Conservation (phyloP, 37 sponge, comb jelly and placozoan species). For the Spongilla lacustris region DNA sequence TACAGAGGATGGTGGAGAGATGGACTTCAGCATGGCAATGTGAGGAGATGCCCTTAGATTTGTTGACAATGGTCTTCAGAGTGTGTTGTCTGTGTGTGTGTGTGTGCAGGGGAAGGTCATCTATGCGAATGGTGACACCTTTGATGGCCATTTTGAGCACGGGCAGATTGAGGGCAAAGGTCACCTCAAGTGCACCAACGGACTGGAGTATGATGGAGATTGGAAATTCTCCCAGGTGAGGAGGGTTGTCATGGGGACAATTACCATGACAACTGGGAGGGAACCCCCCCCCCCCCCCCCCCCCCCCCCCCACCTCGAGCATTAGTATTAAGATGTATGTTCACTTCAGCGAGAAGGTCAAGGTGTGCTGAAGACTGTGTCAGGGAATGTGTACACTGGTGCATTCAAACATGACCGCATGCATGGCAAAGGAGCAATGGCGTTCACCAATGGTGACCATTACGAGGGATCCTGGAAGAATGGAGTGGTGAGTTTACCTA, state of each 20-base stretch:
- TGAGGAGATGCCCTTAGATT: neutral
- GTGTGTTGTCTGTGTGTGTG: conserved; percentile 1
- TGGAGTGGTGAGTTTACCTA: conserved; percentile 53
- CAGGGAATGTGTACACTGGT: conserved; percentile 68
- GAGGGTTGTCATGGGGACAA: neutral
- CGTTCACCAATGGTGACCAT: conserved; percentile 54
- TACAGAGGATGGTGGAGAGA: conserved; percentile 84
- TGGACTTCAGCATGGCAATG: conserved; percentile 80
- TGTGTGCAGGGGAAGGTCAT: conserved; percentile 62
- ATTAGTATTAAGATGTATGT: neutral
- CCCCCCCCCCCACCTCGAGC: conserved; percentile 4
- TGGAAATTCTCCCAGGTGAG: conserved; percentile 82
- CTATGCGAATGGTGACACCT: conserved; percentile 86
- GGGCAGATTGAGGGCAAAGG: conserved; percentile 88
- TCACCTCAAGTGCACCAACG: conserved; percentile 54
- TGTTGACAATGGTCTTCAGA: neutral
- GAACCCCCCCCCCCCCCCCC: neutral
- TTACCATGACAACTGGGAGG: too few relatives aligned
- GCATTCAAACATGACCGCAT: conserved; percentile 73
- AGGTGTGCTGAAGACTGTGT: conserved; percentile 41
- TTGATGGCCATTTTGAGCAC: conserved; percentile 74
- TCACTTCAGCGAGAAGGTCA: conserved; percentile 67
- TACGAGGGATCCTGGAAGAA: conserved; percentile 86
- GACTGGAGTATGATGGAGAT: conserved; percentile 75
- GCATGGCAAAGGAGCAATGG: conserved; percentile 77